phyloP scores from a whole-genome alignment of 2,113 vertebrate genomes.

The Zosterops borbonicus region DNA sequence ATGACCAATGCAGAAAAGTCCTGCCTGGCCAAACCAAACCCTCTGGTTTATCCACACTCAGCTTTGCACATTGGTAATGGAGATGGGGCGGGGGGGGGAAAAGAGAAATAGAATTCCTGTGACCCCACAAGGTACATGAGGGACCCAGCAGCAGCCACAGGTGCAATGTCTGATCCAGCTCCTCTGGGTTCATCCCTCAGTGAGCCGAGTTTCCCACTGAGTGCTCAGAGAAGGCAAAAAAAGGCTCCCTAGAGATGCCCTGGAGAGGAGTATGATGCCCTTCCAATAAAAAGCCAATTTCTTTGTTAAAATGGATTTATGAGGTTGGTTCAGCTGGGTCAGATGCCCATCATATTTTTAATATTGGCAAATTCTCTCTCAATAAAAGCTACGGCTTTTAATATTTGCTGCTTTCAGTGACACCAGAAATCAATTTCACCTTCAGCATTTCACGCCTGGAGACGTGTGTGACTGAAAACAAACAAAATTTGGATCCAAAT shows the following conservation, averaged over 20 bases:
- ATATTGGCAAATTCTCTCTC: neutral
- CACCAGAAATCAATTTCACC: neutral
- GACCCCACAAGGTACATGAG: accelerated
- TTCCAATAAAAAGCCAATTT: neutral
- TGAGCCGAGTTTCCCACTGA: accelerated
- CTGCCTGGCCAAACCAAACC: neutral
- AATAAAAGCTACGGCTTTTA: neutral
- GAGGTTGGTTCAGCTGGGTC: neutral
- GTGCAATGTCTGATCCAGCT: neutral
- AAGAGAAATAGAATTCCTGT: neutral
- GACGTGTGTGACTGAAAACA: neutral
- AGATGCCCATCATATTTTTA: neutral
- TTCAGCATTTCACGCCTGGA: neutral
- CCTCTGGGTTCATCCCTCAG: neutral
- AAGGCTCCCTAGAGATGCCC: neutral
- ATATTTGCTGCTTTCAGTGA: neutral
- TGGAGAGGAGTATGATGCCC: accelerated
- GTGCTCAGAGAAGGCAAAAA: neutral
- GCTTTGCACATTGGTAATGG: too few relatives aligned
- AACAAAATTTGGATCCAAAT: neutral
- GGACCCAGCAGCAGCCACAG: neutral
- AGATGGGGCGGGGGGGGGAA: neutral
- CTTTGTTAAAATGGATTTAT: neutral
- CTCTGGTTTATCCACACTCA: neutral
- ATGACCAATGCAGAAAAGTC: neutral